Evolutionary conservation across 2,113 vertebrate genomes (phyloP), one percentile per base, ranked within the genome.

Genomic region (Lutjanus erythropterus): DNA sequence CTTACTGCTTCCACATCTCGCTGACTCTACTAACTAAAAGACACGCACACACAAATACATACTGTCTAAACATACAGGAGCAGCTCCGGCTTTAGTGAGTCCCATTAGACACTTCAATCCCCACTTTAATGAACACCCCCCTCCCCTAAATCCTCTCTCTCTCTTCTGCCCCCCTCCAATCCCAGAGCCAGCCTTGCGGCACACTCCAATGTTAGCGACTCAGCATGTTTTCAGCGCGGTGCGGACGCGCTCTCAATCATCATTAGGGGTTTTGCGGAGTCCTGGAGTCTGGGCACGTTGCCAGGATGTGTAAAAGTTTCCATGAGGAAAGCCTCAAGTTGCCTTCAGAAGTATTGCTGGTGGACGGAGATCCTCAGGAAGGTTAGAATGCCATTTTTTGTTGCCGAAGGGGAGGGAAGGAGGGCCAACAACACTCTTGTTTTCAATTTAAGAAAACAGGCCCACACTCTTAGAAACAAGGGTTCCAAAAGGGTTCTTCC

Each of bases 301-400:
- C 97, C 97, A 98, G 93, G 93, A 85, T 95, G 93, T 94, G 94
- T 96, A 94, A 97, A 95, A 97, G 90, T 97, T 98, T 97, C 97
- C 97, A 96, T 96, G 95, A 97, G 96, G 95, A 95, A 97, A 96
- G 94, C 90, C 93, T 92, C 82, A 90, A 95, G 94, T 95, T 95
- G 94, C 94, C 92, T 93, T 92, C 85, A 80, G 79, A 92, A 80
- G 84, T 58, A 71, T 64, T 2, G 39, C 75, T 25, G 73, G 75
- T 68, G 75, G 80, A 82, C 66, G 79, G 86, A 71, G 91, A 92
- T 92, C 66, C 81, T 92, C 73, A 41, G 88, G 88, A 93, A 94
- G 86, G 87, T 87, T 87, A 91, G 78, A 92, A 85, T 84, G 75
- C 75, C 62, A n/a, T 73, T 74, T 85, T 76, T 75, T 86, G 72